Percentiles rank a stretch among this genome's conserved stretches.
Conservation (phyloP, 2,888 invertebrate genomes). For the Nymphalis polychloros region DNA sequence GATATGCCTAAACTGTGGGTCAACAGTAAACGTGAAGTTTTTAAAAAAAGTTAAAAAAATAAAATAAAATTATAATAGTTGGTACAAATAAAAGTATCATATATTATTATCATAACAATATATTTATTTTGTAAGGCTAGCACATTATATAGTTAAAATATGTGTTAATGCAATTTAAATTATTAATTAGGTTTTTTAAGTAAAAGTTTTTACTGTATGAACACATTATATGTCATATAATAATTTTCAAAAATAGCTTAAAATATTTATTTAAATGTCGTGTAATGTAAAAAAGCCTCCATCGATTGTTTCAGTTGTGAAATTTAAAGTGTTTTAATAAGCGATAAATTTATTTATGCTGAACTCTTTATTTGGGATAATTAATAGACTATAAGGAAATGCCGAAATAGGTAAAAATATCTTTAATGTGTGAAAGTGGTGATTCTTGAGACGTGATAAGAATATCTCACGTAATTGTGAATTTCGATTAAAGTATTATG, state of each 20-base stretch:
- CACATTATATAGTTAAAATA: no score
- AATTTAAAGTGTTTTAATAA: slow-evolving; percentile 68
- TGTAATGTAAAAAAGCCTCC: slow-evolving; percentile 42
- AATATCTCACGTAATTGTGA: slow-evolving; percentile 15
- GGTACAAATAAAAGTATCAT: no score
- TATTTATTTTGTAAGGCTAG: no score
- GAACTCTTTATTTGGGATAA: slow-evolving; percentile 47
- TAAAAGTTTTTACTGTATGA: no score
- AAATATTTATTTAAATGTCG: slow-evolving; percentile 38
- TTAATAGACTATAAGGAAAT: slow-evolving; percentile 45
- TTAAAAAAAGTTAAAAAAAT: no score
- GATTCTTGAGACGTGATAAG: slow-evolving; percentile 17
- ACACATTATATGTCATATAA: no score
- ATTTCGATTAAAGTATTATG: background rate
- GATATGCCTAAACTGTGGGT: no score
- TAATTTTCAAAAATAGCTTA: background rate
- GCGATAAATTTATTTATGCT: slow-evolving; percentile 63
- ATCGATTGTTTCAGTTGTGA: slow-evolving; percentile 50
- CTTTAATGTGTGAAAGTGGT: background rate
- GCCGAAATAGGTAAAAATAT: slow-evolving; percentile 31
- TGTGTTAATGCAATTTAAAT: no score
- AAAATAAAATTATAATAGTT: no score
- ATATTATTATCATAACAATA: no score
- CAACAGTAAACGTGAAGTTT: no score
- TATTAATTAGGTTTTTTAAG: no score